A percentile compares a stretch with the other conserved stretches of the same genome.
Conservation (phyloP, 2,113 vertebrate species). For the Xyrauchen texanus region DNA sequence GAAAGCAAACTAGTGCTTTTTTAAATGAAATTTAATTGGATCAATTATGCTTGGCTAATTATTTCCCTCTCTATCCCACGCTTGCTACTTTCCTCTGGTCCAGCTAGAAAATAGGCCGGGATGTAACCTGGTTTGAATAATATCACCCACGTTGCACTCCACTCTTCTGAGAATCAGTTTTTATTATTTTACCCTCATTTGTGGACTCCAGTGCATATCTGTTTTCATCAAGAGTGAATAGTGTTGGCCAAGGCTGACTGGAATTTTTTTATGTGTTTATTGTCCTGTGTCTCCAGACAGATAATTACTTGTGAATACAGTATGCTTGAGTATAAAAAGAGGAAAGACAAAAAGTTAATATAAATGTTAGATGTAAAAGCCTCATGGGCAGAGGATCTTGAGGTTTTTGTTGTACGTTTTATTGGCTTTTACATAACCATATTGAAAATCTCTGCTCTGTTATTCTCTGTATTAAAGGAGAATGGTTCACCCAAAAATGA, state of each 20-base stretch:
- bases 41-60: slow-evolving; percentile 9
- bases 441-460: not conserved
- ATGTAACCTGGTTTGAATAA: slow-evolving; percentile 40
- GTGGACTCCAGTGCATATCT: slow-evolving; percentile 29
- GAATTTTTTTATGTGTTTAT: slow-evolving; percentile 21
- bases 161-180: slow-evolving; percentile 28
- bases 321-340: not conserved
- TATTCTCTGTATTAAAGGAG: too few species aligned
- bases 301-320: slow-evolving; percentile 4
- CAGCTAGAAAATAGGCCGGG: slow-evolving; percentile 16
- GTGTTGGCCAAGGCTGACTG: not conserved
- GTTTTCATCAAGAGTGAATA: slow-evolving; percentile 35
- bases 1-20: not conserved
- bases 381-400: not conserved
- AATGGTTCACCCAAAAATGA: not conserved
- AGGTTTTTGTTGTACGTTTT: not conserved
- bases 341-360: not conserved
- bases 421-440: not conserved
- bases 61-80: not conserved
- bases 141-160: slow-evolving; percentile 30
- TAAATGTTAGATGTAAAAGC: not conserved
- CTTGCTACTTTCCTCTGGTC: slow-evolving; percentile 6
- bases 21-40: slow-evolving; percentile 24
- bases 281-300: slow-evolving; percentile 6
- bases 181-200: slow-evolving; percentile 39